Base-by-base conservation (phyloP, 2,888 invertebrate genomes). In the Meandrusa payeni region DNA sequence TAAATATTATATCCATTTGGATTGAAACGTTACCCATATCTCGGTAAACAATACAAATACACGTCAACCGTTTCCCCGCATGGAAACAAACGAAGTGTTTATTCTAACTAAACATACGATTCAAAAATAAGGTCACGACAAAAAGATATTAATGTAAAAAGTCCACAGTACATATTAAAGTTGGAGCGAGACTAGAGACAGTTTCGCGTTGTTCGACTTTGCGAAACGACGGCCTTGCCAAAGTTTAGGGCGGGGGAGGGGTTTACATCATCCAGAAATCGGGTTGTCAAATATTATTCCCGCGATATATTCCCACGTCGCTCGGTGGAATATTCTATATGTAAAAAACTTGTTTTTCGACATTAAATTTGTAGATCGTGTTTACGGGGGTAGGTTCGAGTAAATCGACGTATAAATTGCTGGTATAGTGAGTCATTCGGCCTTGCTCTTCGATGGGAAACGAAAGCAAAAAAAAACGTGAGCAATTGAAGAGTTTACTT, bases 171-270 rank as follows among this genome's bases (percentile, higher is more conserved):
- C 43, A 23, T 20, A 42, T 23, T 26, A 29, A 32, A 19, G 27
- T 17, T 12, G 22, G 12, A 64, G 63, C 56, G 57, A 50, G 65
- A 65, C 61, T 58, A 64, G 55, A 59, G 64, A 64, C 64, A 66
- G 66, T 70, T 64, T 64, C 64, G 59, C 63, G 63, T 70, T 70
- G 69, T 66, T 65, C 62, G 63, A 79, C 76, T 60, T 71, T 59
- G 54, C 56, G 65, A 63, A 60, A 57, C 55, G 45, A 33, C 50
- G 44, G 63, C 70, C 74, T 75, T 68, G 70, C 66, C 67, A 65
- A 72, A 73, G 57, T 77, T 67, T 63, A 49, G 62, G 61, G 57
- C 61, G 62, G 61, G 57, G 61, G 17, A 74, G 59, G 62, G 63
- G 71, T 29, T 29, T 36, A 42, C 36, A 29, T 36, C 28, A 23